Evolutionary conservation across 2,888 invertebrate genomes (phyloP).

Genomic region (Xanthorhoe spadicearia): DNA sequence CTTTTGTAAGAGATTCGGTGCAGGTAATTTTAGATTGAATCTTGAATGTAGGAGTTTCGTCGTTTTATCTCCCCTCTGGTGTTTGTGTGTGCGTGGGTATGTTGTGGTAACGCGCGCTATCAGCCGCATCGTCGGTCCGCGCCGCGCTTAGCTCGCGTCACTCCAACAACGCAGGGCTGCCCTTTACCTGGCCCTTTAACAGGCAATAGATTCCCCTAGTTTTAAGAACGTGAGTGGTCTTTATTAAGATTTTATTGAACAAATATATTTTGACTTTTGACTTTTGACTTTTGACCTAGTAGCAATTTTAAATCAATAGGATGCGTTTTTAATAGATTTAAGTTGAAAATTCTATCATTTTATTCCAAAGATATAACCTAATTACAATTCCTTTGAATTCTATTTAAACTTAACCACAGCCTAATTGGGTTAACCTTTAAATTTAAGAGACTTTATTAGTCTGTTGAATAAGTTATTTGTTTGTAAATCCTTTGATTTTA

Average conservation of each 20-base stretch:
- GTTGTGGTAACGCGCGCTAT: slow-evolving; percentile 23
- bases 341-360: not conserved
- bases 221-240: too few relatives aligned
- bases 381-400: too few relatives aligned
- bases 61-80: slow-evolving; percentile 19
- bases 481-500: not conserved
- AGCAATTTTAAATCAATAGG: slow-evolving; percentile 8
- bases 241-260: too few relatives aligned
- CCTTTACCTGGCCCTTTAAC: not conserved
- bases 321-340: not conserved
- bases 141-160: slow-evolving; percentile 25
- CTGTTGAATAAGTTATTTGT: not conserved
- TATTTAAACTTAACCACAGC: too few relatives aligned
- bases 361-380: too few relatives aligned
- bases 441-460: too few relatives aligned
- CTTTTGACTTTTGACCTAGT: too few relatives aligned
- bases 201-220: too few relatives aligned
- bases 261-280: too few relatives aligned
- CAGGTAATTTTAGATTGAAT: slow-evolving; percentile 20
- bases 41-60: slow-evolving; percentile 17
- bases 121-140: slow-evolving; percentile 12
- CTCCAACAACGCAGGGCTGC: slow-evolving; percentile 13
- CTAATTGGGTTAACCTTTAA: too few relatives aligned
- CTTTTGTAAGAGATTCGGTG: slow-evolving; percentile 14
- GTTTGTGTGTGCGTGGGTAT: not conserved